Evolutionary conservation across 37 sponge, comb jelly and placozoan species (phyloP), one percentile per base, ranked within the genome.

Genomic region (Ianthella basta): DNA sequence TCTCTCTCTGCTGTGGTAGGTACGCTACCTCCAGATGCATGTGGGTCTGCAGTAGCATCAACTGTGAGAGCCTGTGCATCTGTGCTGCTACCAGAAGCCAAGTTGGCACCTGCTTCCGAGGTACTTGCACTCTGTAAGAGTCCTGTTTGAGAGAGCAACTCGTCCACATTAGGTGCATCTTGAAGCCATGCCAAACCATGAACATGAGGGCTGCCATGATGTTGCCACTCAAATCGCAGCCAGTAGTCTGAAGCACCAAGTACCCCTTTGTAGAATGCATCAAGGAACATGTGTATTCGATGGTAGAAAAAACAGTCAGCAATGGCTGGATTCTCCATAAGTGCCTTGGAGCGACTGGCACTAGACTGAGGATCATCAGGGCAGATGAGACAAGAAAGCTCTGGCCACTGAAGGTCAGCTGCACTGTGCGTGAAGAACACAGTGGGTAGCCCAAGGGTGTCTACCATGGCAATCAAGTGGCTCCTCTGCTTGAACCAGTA

Each of bases 181-280:
- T 12, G 44, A 5, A 91, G 63, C 87, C 91, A 91, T 21, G 84
- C 87, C 18, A 91, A 40, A n/a, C 87, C 91, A 80, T 87, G 91
- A 21, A 85, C 78, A 36, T 85, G 77, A 80, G 90, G 85, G 72
- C 90, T 89, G 23, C 90, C 86, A 29, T 75, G 65, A 55, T 91
- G 88, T 40, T 87, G 91, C 81, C 80, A 91, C 60, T 87, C 88
- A 83, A 91, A 87, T 0, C 91, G 50, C n/a, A 86, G 15, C 85
- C 91, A 91, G 73, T 84, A 91, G 88, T 91, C 91, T 10, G 55
- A 34, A 23, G 85, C 88, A 0, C 64, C 73, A 30, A 91, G 84
- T 0, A 87, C 78, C 4, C 75, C 82, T 29, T 30, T 55, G 40
- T 85, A 83, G 72, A 83, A 82, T 32, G 20, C 20, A 19, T 83